Evolutionary conservation across 2,888 invertebrate genomes (phyloP), one percentile per base, ranked within the genome.

Genomic region (Athetis lepigone): DNA sequence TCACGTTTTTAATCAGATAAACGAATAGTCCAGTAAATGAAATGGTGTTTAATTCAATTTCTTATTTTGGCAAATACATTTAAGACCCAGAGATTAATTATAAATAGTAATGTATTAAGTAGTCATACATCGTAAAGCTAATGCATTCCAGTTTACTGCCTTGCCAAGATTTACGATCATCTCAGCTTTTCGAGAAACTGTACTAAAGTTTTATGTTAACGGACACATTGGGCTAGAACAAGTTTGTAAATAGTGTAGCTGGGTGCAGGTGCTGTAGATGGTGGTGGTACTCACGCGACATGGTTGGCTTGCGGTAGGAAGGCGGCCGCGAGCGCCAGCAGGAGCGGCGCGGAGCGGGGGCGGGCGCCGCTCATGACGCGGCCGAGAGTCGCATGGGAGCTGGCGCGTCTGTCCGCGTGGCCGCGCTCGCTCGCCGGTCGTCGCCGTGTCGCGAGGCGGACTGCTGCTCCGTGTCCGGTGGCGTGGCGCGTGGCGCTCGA

Each of bases 311-410:
- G 95, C 83, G 95, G 96, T 83, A 96, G 90, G 81, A 96, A 93
- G 82, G 95, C 94, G 86, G 95, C 93, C 90, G 95, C 95, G 88
- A 96, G 94, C 93, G 95, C 95, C 93, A 96, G 94, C 90, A 95
- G 94, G 88, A 93, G 91, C 93, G 95, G 95, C 94, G 95, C 96
- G 90, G 91, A 92, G 90, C 92, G 95, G 93, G 96, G 93, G 94
- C 95, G 95, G 94, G 95, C 95, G 90, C 92, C 92, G 90, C 91
- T 93, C 94, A 94, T 94, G 86, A 81, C 90, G 89, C 88, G 88
- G 82, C 87, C 83, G 85, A 83, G 79, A 86, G 88, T 90, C 87
- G 92, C 95, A 95, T 94, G 90, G 87, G 90, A 89, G 89, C 85
- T 81, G 83, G 84, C 77, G 84, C 83, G 81, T 74, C 63, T 79